These are phyloP conservation scores for Liasis olivaceus DNA, from an alignment of 2,797 vertebrate genomes.

Conservation along the genomic window DNA sequence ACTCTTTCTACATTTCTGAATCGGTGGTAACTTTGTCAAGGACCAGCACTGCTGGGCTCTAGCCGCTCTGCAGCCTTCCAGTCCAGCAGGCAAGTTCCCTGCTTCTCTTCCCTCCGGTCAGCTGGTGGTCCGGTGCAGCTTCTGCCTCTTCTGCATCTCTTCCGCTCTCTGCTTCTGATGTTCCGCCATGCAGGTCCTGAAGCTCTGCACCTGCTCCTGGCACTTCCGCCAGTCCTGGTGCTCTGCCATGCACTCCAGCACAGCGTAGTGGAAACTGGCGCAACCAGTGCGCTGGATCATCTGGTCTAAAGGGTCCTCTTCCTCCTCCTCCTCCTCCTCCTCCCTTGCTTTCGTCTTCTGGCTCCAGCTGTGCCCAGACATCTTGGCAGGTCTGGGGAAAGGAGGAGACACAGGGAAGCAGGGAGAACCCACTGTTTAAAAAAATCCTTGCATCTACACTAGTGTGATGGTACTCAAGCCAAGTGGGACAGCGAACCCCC, in stretches of 20 bases:
- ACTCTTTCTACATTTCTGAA: neutral
- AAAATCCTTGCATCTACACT: neutral
- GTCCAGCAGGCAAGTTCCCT: no score
- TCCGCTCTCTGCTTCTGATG: conserved; percentile 73
- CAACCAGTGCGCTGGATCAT: conserved; percentile 88
- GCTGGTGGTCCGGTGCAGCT: conserved; percentile 21
- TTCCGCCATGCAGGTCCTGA: conserved; percentile 86
- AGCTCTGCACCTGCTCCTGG: conserved; percentile 82
- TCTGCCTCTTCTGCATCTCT: conserved; percentile 65
- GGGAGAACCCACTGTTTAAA: neutral
- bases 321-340: conserved; percentile 73
- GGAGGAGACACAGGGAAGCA: rapidly evolving
- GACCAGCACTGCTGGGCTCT: neutral
- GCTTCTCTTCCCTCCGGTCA: conserved; percentile 18
- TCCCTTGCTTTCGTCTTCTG: conserved; percentile 40
- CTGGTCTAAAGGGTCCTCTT: conserved; percentile 85
- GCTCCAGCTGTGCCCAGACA: conserved; percentile 81
- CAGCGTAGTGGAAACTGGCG: conserved; percentile 79
- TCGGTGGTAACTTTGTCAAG: neutral
- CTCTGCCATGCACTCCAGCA: conserved; percentile 92
- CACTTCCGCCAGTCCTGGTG: conserved; percentile 90
- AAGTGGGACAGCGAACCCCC: neutral
- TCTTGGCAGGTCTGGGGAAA: conserved; percentile 27
- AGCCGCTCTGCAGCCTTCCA: neutral
- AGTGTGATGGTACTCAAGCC: neutral